Base-by-base conservation (phyloP, 2,113 vertebrate species). In the Jaculus jaculus region DNA sequence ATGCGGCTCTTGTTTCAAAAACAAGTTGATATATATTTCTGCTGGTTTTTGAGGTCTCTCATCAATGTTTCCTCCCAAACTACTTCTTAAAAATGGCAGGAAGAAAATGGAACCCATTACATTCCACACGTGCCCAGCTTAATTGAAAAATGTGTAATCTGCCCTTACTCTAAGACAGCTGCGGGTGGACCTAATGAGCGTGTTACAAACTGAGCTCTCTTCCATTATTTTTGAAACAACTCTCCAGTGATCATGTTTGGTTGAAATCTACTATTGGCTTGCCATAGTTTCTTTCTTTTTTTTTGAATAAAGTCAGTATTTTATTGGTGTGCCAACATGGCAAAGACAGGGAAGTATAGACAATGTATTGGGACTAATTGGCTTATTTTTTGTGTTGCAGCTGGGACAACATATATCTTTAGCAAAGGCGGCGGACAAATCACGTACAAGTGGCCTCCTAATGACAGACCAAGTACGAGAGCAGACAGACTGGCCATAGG, bases 381-480 rank as follows among this genome's bases (percentile, higher is more conserved):
- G 42, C 58, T 91, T 93, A 24, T 0, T 97, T 96, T 97, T 34
- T 96, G 26, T 96, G 97, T 97, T 95, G 3, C 98, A 99, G 99
- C 99, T 97, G 99, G 99, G 98, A 99, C 99, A 92, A 99, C 99
- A 0, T 99, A 99, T 97, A 99, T 99, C 98, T 99, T 99, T 97
- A 99, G 99, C 96, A 99, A 99, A 98, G 99, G 99, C 90, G 99
- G 99, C 97, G 99, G 99, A 98, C 98, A 99, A 58, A 99, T 99
- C 98, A 99, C 99, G 3, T 99, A 99, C 98, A 99, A 99, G 0
- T 99, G 99, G 99, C 99, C 99, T 79, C 99, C 99, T 18, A 99
- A 99, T 66, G 99, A 99, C 97, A 98, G 99, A 87, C 99, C 99
- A 71, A 99, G 99, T 98, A 99, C 99, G 1, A 98, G 99, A 39